Base-by-base conservation (phyloP, 2,113 vertebrate species). In the Ptilorrhoa leucosticta region DNA sequence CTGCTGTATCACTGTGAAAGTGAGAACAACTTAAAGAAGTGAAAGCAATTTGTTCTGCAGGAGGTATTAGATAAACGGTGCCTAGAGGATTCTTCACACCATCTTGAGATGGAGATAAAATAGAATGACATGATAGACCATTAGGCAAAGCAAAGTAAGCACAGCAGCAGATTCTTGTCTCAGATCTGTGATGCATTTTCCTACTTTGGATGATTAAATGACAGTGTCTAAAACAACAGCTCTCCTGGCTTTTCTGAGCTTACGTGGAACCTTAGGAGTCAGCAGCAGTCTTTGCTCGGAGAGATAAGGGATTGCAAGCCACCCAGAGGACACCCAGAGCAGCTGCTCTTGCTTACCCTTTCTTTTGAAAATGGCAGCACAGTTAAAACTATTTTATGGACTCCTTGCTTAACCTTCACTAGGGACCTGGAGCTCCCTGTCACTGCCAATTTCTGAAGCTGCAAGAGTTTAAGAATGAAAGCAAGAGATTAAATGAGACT, bases 331-430 rank as follows among this genome's bases (percentile, higher is more conserved):
- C 95, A 98, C 35, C 96, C 98, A 12, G 98, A 98, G 22, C 76
- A 97, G 14, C 98, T 99, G 4, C 98, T 99, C 15, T 98, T 99
- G 73, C 98, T 99, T 89, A 99, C 98, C 6, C 98, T 98, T 13
- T 98, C 98, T 57, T 96, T 98, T 83, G 98, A 98, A 94, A 98
- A 94, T 68, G 98, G 98, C 15, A 98, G 92, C 68, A 95, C 97
- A 98, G 98, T 98, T 93, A 84, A 92, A 66, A 73, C 57, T 76
- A 7, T 40, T 65, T 82, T 54, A 80, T 4, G 61, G 75, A 35
- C 21, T 68, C 69, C 47, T 53, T 87, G 45, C 56, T 37, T 37
- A 40, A 27, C 20, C 65, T 69, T 76, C 70, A 39, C 19, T 18
- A 10, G 73, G 61, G 44, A 85, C 76, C 24, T 72, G 54, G 68